phyloP scores from a whole-genome alignment of 2,113 vertebrate genomes.

The Tor tambroides region DNA sequence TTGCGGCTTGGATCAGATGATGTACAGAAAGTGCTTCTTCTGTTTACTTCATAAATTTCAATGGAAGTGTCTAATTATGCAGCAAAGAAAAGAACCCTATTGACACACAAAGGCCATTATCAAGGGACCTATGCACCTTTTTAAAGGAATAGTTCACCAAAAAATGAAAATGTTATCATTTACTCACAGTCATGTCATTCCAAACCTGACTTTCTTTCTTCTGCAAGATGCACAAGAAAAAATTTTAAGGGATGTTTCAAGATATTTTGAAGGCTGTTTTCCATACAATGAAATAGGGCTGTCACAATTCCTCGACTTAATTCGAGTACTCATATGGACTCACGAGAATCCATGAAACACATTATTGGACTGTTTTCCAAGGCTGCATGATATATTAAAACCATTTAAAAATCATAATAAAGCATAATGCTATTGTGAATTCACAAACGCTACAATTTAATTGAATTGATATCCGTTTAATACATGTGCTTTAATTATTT shows the following conservation, averaged over 20 bases:
- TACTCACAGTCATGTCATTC: background rate
- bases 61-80: slow-evolving; percentile 53
- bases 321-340: too few species aligned
- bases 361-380: too few species aligned
- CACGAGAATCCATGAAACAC: too few species aligned
- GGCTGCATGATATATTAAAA: too few species aligned
- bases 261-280: too few species aligned
- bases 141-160: background rate
- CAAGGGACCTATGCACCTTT: background rate
- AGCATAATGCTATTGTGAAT: too few species aligned
- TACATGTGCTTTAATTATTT: too few species aligned
- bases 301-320: too few species aligned
- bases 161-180: background rate
- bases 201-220: background rate
- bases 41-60: slow-evolving; percentile 77
- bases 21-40: slow-evolving; percentile 82
- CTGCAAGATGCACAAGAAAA: background rate
- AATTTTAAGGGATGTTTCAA: background rate
- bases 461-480: too few species aligned
- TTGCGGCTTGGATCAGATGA: slow-evolving; percentile 92
- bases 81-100: background rate
- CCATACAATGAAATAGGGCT: too few species aligned
- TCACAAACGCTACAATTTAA: too few species aligned
- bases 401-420: too few species aligned
- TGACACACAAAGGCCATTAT: background rate